Base-by-base conservation (phyloP, 2,888 invertebrate genomes). In the Scrobipalpa atriplicella region DNA sequence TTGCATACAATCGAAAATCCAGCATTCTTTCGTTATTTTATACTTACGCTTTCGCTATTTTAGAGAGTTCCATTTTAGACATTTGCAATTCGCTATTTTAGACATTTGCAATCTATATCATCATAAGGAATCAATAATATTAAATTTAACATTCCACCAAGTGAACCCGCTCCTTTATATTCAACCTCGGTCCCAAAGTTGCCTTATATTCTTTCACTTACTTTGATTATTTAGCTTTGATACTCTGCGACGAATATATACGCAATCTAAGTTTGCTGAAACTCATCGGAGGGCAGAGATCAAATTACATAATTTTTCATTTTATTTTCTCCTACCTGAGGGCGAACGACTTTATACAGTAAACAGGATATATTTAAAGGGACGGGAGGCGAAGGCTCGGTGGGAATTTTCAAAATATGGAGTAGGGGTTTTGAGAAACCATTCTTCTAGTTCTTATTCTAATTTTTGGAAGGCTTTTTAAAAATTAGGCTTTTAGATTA, bases 201-300 rank as follows among this genome's bases (percentile, higher is more conserved):
- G 81, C 78, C 81, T 85, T 82, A 84, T 87, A 87, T 89, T 89
- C 85, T 86, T 85, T 83, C 78, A 82, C 81, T 85, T 84, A 87
- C 87, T 89, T 88, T 81, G 87, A 85, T 89, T 89, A 90, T 89
- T 89, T 87, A 86, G 87, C 89, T 90, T 90, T 88, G 90, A 89
- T 90, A 90, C 89, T 90, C 89, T 88, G 90, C 89, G 89, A 90
- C 29, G 21, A 56, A 21, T 56, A 56, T 87, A 89, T 89, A 90
- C 84, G 85, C 88, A 90, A 90, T 90, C 89, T 90, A 90, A 90
- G 86, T 90, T 90, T 87, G 84, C 85, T 85, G 82, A 86, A 89
- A 90, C 85, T 90, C 89, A 82, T 79, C 85, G 79, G 74, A 77
- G 82, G 84, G 84, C 79, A 82, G 71, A 83, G 87, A 90, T 90